These are phyloP conservation scores for Eucidaris tribuloides DNA, from an alignment of 35 echinoderm and acorn worm genomes.

Conservation along the genomic window DNA sequence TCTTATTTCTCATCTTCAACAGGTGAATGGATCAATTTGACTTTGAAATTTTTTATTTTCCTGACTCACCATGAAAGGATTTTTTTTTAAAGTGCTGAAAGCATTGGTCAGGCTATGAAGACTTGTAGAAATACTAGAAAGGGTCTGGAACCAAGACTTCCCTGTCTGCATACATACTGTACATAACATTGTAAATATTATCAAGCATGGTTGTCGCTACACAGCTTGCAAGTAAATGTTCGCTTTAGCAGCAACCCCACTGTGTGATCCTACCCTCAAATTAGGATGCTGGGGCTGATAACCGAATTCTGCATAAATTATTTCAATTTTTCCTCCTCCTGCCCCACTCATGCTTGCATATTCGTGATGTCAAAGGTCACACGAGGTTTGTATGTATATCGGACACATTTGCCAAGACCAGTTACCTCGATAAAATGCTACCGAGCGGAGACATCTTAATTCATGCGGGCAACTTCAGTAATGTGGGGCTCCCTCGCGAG, in stretches of 20 bases:
- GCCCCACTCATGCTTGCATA: background rate
- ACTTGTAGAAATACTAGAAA: too few relatives aligned
- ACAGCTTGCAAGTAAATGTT: background rate
- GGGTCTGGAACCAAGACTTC: too few relatives aligned
- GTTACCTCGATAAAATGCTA: conserved; percentile 54
- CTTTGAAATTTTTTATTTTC: too few relatives aligned
- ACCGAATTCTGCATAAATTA: background rate
- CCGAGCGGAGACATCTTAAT: conserved; percentile 80
- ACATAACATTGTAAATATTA: background rate
- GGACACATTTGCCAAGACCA: conserved; percentile 78
- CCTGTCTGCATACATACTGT: too few relatives aligned
- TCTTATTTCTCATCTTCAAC: too few relatives aligned
- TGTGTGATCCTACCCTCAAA: too few relatives aligned
- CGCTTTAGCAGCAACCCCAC: too few relatives aligned
- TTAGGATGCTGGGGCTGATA: too few relatives aligned
- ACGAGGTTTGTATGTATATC: conserved; percentile 95
- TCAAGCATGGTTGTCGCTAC: background rate
- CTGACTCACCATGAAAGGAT: too few relatives aligned
- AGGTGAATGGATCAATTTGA: too few relatives aligned
- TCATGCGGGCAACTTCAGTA: conserved; percentile 84
- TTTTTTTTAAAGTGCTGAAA: too few relatives aligned
- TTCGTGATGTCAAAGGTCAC: conserved; percentile 45
- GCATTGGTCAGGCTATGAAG: too few relatives aligned
- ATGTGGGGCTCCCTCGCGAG: conserved; percentile 61
- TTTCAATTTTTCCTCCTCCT: background rate